phyloP scores from a whole-genome alignment of 1,140 invertebrate genomes.

The Cyphomyrmex costatus region DNA sequence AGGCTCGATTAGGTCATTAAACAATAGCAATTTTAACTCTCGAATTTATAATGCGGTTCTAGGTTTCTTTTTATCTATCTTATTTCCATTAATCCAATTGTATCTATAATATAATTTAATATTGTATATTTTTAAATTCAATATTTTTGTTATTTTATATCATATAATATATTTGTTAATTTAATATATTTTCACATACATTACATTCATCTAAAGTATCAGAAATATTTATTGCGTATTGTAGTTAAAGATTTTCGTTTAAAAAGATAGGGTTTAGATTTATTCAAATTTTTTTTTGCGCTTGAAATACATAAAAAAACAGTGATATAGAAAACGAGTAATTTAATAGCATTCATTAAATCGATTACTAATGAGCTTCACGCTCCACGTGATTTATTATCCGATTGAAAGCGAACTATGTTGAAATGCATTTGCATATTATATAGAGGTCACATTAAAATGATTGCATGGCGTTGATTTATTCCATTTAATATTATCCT shows the following conservation, averaged over 20 bases:
- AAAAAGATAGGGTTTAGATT: not conserved
- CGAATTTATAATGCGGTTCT: not conserved
- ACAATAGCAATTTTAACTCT: not conserved
- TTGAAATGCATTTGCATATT: not conserved
- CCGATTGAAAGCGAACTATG: not conserved
- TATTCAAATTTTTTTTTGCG: not conserved
- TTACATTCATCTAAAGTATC: not conserved
- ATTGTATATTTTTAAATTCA: not conserved
- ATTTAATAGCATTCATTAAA: not conserved
- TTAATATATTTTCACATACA: not conserved
- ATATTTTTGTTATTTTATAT: no score
- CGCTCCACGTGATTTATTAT: not conserved
- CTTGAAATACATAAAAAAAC: not conserved
- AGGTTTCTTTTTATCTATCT: not conserved
- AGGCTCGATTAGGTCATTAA: not conserved
- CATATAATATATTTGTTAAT: not conserved
- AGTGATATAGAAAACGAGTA: not conserved
- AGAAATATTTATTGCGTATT: not conserved
- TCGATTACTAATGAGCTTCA: not conserved
- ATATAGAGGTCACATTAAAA: not conserved
- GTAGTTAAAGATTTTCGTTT: not conserved
- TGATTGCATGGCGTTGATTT: not conserved
- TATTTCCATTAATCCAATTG: not conserved
- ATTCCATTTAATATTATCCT: constrained; percentile 12
- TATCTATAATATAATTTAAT: not conserved